Percentiles rank a stretch among this genome's conserved stretches.
Conservation (phyloP, 2,888 invertebrate species). For the Sminthurides aquaticus region DNA sequence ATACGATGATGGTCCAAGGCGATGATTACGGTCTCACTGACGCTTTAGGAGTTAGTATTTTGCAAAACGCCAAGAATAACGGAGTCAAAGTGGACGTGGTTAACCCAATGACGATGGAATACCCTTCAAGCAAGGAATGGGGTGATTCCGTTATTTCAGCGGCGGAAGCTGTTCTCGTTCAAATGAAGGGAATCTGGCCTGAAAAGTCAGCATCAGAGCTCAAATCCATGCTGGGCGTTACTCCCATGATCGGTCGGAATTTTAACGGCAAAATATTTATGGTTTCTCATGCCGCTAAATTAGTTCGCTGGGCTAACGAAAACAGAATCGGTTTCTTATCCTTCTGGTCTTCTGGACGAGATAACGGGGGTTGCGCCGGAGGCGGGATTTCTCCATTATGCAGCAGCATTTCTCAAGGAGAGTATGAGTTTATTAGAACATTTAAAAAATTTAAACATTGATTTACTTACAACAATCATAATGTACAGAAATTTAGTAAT, state of each 20-base stretch:
- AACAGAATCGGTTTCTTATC: conserved; percentile 33
- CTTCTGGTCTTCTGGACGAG: conserved; percentile 37
- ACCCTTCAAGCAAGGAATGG: conserved; percentile 28
- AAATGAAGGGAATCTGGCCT: conserved; percentile 41
- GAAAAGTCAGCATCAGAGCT: conserved; percentile 34
- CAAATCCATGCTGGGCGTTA: conserved; percentile 34
- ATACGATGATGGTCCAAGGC: conserved; percentile 40
- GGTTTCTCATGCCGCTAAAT: conserved; percentile 28
- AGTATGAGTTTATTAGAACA: conserved; percentile 38
- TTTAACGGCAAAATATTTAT: conserved; percentile 38
- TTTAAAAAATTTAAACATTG: conserved; percentile 32
- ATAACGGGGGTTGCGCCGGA: conserved; percentile 35
- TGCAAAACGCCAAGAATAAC: conserved; percentile 32
- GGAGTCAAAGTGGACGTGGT: conserved; percentile 38
- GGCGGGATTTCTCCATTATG: conserved; percentile 35
- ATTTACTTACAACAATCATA: too few relatives aligned
- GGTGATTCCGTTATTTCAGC: conserved; percentile 39
- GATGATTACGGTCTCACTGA: conserved; percentile 39
- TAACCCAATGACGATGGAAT: conserved; percentile 37
- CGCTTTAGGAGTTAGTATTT: conserved; percentile 32
- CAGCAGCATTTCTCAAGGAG: conserved; percentile 32
- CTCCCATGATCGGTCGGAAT: conserved; percentile 40
- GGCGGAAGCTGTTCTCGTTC: conserved; percentile 27
- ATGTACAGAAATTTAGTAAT: not conserved
- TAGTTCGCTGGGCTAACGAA: conserved; percentile 37